Percentiles rank a stretch among this genome's conserved stretches.
Evolutionary conservation across 2,888 invertebrate species (phyloP).

Genomic region (Tethea ocularis): DNA sequence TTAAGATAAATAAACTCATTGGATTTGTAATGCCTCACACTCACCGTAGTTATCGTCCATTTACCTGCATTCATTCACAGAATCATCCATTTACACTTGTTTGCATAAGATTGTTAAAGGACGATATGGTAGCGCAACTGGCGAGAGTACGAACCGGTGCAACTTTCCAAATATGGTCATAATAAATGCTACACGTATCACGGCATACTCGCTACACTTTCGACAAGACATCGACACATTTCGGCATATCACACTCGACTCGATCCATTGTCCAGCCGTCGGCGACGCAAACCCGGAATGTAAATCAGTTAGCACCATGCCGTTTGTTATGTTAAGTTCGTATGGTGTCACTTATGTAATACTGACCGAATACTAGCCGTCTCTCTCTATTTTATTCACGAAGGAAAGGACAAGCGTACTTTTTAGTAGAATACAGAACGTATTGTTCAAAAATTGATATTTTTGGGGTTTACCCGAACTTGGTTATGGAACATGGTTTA

Average conservation of each 20-base stretch:
- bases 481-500: too few relatives aligned
- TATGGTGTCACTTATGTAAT: constrained; percentile 5
- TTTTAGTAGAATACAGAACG: background rate
- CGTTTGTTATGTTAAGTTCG: constrained; percentile 8
- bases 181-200: constrained; percentile 23
- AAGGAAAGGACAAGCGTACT: background rate
- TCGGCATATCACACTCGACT: constrained; percentile 11
- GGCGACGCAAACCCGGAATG: constrained; percentile 27
- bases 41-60: constrained; percentile 5
- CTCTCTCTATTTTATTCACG: background rate
- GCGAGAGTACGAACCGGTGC: background rate
- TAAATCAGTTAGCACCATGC: constrained; percentile 29
- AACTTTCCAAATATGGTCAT: constrained; percentile 22
- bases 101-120: background rate
- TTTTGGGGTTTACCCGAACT: background rate
- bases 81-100: constrained; percentile 3
- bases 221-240: constrained; percentile 13
- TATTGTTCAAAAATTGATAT: background rate
- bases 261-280: constrained; percentile 23
- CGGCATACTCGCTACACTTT: constrained; percentile 20
- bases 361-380: background rate
- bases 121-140: background rate
- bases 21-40: background rate
- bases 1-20: background rate
- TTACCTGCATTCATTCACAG: constrained; percentile 6